A percentile compares a stretch with the other conserved stretches of the same genome.
Conservation (phyloP, 2,797 vertebrate species). For the Ctenosaura bakeri region DNA sequence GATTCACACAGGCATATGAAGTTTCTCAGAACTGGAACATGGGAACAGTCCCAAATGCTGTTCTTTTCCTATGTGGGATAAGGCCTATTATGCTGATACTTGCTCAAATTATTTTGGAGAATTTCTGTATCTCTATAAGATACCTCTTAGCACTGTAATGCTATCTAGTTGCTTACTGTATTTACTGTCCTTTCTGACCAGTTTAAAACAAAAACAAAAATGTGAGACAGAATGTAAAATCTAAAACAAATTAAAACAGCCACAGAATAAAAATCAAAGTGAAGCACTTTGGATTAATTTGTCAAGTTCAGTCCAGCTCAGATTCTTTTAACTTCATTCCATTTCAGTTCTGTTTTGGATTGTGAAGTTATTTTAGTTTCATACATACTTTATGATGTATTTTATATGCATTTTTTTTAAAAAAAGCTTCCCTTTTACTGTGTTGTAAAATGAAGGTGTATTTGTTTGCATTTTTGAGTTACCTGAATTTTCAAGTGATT, state of each 20-base stretch:
- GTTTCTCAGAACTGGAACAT: constrained; percentile 27
- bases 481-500: no score
- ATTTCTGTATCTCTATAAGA: neutral
- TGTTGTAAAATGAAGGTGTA: neutral
- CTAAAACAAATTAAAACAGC: neutral
- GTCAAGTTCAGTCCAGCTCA: neutral
- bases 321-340: neutral
- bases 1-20: neutral
- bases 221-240: neutral
- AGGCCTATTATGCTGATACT: neutral
- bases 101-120: constrained; percentile 7
- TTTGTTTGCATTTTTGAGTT: neutral
- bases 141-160: neutral
- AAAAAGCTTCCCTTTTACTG: neutral
- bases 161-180: neutral
- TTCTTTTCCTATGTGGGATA: neutral
- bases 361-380: neutral
- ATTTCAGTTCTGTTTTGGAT: neutral
- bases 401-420: neutral
- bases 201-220: neutral
- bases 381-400: neutral
- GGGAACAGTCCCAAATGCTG: constrained; percentile 12
- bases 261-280: neutral
- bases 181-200: neutral
- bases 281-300: neutral